A percentile compares a stretch with the other conserved stretches of the same genome.
Conservation (phyloP, 2,113 vertebrate genomes). For the Phalacrocorax brasilianus region DNA sequence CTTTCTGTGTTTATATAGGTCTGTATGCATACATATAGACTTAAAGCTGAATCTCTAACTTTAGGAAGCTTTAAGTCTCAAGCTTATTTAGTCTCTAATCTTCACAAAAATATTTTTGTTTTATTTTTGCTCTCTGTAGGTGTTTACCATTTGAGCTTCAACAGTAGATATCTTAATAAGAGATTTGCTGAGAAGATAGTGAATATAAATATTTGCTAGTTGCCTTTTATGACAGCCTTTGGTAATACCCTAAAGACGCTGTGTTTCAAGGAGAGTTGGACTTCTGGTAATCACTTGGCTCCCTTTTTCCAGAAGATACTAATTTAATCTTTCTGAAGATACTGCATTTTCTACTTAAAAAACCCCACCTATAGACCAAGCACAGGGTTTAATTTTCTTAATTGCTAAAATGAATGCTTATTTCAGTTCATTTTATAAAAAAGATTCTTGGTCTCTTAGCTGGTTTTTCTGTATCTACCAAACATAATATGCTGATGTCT, state of each 20-base stretch:
- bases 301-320: neutral
- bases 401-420: neutral
- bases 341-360: neutral
- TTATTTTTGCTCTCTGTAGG: neutral
- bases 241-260: neutral
- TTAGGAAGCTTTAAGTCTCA: neutral
- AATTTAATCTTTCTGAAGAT: neutral
- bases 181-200: neutral
- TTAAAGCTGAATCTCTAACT: neutral
- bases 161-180: neutral
- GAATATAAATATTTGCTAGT: neutral
- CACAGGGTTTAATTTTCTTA: neutral
- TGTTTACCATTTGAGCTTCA: neutral
- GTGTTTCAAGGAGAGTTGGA: neutral
- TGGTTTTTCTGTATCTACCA: neutral
- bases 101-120: neutral
- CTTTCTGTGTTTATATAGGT: neutral
- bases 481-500: neutral
- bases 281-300: neutral
- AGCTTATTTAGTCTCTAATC: neutral
- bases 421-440: neutral
- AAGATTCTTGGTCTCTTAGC: neutral
- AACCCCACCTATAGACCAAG: neutral
- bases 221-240: neutral
- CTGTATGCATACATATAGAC: neutral